phyloP scores from a whole-genome alignment of 2,888 invertebrate species.

The Eulithis prunata region DNA sequence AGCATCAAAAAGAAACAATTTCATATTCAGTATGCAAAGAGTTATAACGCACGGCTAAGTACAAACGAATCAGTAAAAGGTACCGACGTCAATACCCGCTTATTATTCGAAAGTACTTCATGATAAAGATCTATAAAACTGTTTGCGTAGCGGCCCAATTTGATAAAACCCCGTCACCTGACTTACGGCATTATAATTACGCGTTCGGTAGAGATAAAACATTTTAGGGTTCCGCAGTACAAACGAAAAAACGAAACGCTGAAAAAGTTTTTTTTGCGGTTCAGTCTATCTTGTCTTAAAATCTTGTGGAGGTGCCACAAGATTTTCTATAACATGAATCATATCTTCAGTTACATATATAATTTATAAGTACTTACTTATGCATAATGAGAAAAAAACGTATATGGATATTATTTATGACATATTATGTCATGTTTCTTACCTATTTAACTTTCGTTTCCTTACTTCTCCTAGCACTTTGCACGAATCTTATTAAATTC shows the following conservation, averaged over 20 bases:
- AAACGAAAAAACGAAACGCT: background rate
- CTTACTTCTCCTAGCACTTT: no score
- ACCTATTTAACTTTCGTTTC: no score
- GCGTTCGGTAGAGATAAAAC: slow-evolving; percentile 65
- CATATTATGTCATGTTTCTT: no score
- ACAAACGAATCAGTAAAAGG: slow-evolving; percentile 32
- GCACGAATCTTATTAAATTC: no score
- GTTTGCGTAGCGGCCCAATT: slow-evolving; percentile 56
- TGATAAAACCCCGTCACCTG: slow-evolving; percentile 62
- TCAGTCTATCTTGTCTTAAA: no score
- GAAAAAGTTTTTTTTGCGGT: no score
- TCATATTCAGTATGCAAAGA: slow-evolving; percentile 8
- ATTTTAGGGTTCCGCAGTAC: slow-evolving; percentile 46
- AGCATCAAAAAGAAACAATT: background rate
- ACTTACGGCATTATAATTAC: slow-evolving; percentile 73
- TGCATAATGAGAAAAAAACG: no score
- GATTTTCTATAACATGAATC: no score
- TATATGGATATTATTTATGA: no score
- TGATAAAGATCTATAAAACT: slow-evolving; percentile 54
- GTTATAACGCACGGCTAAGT: slow-evolving; percentile 12
- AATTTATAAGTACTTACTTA: no score
- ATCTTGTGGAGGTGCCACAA: no score
- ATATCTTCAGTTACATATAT: no score
- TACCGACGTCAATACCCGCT: slow-evolving; percentile 38
- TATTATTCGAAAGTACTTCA: slow-evolving; percentile 44